Evolutionary conservation across 2,888 invertebrate genomes (phyloP).

Genomic region (Agelastica alni): DNA sequence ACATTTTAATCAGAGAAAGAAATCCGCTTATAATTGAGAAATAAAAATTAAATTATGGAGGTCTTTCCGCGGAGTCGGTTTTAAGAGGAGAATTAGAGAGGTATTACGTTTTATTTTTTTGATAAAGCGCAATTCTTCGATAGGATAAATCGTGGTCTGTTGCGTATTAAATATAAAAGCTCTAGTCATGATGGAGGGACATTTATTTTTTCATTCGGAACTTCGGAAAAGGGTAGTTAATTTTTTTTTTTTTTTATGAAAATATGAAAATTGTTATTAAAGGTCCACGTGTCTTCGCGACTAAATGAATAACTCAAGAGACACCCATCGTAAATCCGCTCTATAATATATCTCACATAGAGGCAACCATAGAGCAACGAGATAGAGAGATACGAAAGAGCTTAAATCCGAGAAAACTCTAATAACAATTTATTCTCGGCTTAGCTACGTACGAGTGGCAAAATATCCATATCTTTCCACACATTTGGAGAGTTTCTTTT

Average conservation of each 20-base stretch:
- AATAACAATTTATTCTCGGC: slow-evolving; percentile 22
- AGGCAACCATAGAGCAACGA: too few relatives aligned
- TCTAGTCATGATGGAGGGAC: not conserved
- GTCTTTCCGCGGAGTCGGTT: slow-evolving; percentile 11
- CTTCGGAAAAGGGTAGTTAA: not conserved
- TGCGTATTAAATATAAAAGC: too few relatives aligned
- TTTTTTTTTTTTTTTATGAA: not conserved
- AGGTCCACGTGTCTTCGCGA: too few relatives aligned
- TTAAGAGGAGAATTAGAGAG: not conserved
- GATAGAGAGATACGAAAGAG: slow-evolving; percentile 4
- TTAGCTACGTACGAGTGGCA: slow-evolving; percentile 17
- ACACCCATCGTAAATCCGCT: too few relatives aligned
- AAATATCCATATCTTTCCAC: slow-evolving; percentile 18
- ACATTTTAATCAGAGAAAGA: slow-evolving; percentile 11
- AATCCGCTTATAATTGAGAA: slow-evolving; percentile 34
- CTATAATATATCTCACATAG: too few relatives aligned
- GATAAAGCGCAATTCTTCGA: not conserved
- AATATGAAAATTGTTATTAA: too few relatives aligned
- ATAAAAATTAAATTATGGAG: slow-evolving; percentile 32
- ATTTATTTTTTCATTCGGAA: not conserved
- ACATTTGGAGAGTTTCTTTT: slow-evolving; percentile 13
- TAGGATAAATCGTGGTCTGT: too few relatives aligned
- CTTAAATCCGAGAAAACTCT: slow-evolving; percentile 1
- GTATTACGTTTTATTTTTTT: slow-evolving; percentile 5
- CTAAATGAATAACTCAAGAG: too few relatives aligned